Base-by-base conservation (phyloP, 2,888 invertebrate species). In the Watsonalla cultraria region DNA sequence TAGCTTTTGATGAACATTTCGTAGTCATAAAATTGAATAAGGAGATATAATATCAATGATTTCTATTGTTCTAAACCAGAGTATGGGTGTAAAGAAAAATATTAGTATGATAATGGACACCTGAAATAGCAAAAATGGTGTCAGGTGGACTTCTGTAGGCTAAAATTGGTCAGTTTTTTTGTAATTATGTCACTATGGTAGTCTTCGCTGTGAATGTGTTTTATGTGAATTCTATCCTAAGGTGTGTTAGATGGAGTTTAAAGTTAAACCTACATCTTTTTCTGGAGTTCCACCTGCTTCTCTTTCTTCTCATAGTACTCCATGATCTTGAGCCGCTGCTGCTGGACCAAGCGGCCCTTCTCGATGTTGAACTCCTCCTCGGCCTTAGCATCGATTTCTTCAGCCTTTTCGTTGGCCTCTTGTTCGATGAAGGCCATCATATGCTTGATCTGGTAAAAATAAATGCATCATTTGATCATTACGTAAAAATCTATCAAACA, bases 401-500 rank as follows among this genome's bases (percentile, higher is more conserved):
- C 99, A 52, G 98, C 99, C 91, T 99, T 99, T 93, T 99, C 99
- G 93, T 98, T 99, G 89, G 99, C 99, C 92, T 99, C 99, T 93
- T 99, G 99, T 92, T 99, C 99, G 91, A 99, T 99, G 94, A 99
- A 99, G 91, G 99, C 99, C 98, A 99, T 99, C 99, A 99, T 99
- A 90, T 99, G 99, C 92, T 99, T 98, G 91, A 99, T 99, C 98
- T 99, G 86, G 63, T 86, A 87, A 71, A 57, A 62, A 61, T 60
- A 70, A 59, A n/a, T 54, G 14, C 50, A 57, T 53, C 64, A 62
- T 56, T 64, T 60, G 63, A 53, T 60, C 35, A 57, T 61, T 57
- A 24, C 51, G 54, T 55, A 53, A 54, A 55, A 15, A 14, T 50
- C 13, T 33, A 37, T 51, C 54, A 46, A 15, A 39, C 50, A 39